Base-by-base conservation (phyloP, 35 echinoderm and acorn worm species). In the Acanthaster planci region DNA sequence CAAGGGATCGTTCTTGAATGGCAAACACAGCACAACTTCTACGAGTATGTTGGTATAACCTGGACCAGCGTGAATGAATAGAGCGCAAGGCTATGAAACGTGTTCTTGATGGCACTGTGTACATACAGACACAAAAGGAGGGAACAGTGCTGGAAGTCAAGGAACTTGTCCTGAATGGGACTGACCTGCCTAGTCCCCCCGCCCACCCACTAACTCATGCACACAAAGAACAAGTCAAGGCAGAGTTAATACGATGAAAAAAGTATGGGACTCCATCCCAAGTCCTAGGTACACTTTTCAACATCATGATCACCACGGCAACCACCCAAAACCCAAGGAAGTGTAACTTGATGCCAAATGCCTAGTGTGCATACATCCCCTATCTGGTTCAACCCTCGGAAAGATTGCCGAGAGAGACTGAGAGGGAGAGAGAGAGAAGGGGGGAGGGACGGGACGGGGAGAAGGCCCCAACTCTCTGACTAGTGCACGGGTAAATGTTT, bases 91-190 rank as follows among this genome's bases (percentile, higher is more conserved):
- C 42, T 47, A 6, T 47, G 12, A 47, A 72, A 72, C 64, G 23
- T 14, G 64, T 31, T 31, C 23, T 29, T 72, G 64, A 72, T 72
- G 64, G 64, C 64, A 72, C 64, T 72, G 64, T 72, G 64, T 72
- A 72, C 64, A 72, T 26, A 72, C 64, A 29, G 10, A 72, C 26
- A 26, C 26, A 72, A 26, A 7, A 7, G 64, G 64, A 72, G n/a
- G n/a, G n/a, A n/a, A n/a, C 64, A 29, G 64, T 60, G 57, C 19
- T 72, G 30, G 23, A 72, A 72, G 64, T 72, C 64, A 72, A 72
- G 23, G 64, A 72, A 72, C 64, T 72, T 10, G 23, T 34, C 64
- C 23, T 72, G 64, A 72, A 26, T 72, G 14, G 64, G 26, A 14
- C 64, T 26, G 12, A 47, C 42, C 4, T 47, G 42, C 42, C 42